phyloP scores from a whole-genome alignment of 2,888 invertebrate species.

The Anthophora plumipes region DNA sequence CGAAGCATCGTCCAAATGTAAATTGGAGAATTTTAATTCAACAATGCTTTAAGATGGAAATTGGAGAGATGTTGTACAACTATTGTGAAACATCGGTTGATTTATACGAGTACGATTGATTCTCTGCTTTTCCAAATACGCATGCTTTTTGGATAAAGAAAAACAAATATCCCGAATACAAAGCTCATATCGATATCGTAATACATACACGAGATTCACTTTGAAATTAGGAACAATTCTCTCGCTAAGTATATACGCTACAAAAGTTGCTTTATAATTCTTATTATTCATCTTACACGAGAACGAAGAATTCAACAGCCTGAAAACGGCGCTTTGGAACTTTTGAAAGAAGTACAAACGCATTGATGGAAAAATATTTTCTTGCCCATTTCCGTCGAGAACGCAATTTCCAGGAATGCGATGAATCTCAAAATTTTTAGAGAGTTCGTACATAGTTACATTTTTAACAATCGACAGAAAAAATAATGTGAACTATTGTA shows the following conservation, averaged over 20 bases:
- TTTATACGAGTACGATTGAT: neutral
- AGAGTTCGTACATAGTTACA: too few relatives aligned
- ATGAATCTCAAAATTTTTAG: too few relatives aligned
- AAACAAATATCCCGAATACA: neutral
- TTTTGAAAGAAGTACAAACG: too few relatives aligned
- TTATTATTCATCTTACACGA: neutral
- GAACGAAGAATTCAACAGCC: neutral
- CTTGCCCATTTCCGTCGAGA: too few relatives aligned
- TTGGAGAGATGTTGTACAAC: neutral
- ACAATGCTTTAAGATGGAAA: neutral
- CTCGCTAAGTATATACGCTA: neutral
- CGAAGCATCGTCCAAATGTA: neutral
- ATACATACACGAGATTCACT: conserved; percentile 1
- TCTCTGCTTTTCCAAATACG: neutral
- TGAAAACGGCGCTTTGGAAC: too few relatives aligned
- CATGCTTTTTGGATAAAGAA: neutral
- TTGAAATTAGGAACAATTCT: conserved; percentile 14
- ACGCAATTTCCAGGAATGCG: too few relatives aligned
- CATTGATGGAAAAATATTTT: too few relatives aligned
- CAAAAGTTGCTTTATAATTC: neutral
- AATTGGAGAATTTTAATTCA: neutral
- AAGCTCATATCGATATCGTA: conserved; percentile 4
- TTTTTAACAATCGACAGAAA: too few relatives aligned
- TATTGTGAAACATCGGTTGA: neutral
- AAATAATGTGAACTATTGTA: too few relatives aligned